A percentile compares a stretch with the other conserved stretches of the same genome.
Evolutionary conservation across 53 echinoderm and acorn worm genomes (phyloP).

Genomic region (Echinometra lucunter): DNA sequence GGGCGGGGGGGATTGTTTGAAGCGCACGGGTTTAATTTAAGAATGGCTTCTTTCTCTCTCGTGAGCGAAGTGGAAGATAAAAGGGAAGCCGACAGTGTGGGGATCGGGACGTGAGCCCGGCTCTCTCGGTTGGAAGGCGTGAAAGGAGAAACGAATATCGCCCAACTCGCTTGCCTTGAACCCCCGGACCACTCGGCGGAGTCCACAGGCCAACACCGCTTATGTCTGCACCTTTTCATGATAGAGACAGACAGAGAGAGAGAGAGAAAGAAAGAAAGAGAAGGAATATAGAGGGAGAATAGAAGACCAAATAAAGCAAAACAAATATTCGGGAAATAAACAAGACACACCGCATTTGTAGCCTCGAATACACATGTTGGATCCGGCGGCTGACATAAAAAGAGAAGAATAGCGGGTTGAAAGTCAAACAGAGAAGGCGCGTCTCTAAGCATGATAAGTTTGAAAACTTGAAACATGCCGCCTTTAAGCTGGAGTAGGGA

Average conservation of each 20-base stretch:
- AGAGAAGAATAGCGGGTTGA: slow-evolving; percentile 4
- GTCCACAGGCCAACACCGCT: background rate
- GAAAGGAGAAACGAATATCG: slow-evolving; percentile 29
- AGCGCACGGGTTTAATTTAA: slow-evolving; percentile 37
- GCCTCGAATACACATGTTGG: background rate
- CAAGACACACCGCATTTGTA: background rate
- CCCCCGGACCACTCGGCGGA: slow-evolving; percentile 21
- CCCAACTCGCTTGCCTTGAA: background rate
- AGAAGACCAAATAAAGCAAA: slow-evolving; percentile 54
- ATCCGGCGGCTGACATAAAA: background rate
- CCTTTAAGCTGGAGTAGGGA: slow-evolving; percentile 42
- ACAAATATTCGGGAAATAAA: slow-evolving; percentile 67
- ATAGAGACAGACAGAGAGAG: no score
- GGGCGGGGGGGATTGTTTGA: slow-evolving; percentile 49
- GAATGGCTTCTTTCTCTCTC: slow-evolving; percentile 48
- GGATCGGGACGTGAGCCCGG: slow-evolving; percentile 10
- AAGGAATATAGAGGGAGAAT: background rate
- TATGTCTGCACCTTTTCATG: background rate
- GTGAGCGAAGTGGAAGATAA: slow-evolving; percentile 50
- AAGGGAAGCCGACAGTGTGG: slow-evolving; percentile 50
- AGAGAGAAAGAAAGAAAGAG: background rate
- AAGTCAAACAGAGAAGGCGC: slow-evolving; percentile 62
- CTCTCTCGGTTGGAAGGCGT: slow-evolving; percentile 52
- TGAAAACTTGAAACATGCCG: slow-evolving; percentile 37
- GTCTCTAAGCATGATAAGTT: slow-evolving; percentile 12